Percentiles rank a stretch among this genome's conserved stretches.
Conservation (phyloP, 2,888 invertebrate species). For the Didymodactylos carnosus region DNA sequence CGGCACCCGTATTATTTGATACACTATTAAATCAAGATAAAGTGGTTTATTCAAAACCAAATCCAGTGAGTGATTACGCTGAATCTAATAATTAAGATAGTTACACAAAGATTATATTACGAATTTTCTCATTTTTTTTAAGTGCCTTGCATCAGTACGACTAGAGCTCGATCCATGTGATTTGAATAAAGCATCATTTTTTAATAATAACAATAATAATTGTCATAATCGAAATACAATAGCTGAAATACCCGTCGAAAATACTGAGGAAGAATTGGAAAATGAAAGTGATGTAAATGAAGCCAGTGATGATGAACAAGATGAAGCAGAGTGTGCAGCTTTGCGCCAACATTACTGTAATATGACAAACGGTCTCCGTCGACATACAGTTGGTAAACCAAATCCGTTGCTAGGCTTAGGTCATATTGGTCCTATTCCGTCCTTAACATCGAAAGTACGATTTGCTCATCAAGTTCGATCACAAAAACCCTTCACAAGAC, state of each 20-base stretch:
- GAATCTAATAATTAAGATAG: no score
- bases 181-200: not conserved
- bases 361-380: not conserved
- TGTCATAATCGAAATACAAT: no score
- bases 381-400: not conserved
- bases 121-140: not conserved
- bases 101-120: no score
- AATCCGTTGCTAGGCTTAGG: no score
- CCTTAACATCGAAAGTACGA: not conserved
- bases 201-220: not conserved
- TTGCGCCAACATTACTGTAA: not conserved
- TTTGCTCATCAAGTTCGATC: not conserved
- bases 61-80: not conserved
- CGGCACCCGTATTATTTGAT: not conserved
- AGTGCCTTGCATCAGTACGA: not conserved
- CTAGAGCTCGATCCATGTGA: not conserved
- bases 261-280: no score
- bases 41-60: not conserved
- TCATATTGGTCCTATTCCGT: not conserved
- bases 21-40: not conserved
- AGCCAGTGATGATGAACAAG: not conserved
- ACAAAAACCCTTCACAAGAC: no score
- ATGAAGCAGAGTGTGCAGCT: not conserved
- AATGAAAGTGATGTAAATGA: not conserved
- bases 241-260: not conserved